These are phyloP conservation scores for Temnothorax rugatulus DNA, from an alignment of 2,888 invertebrate species.

Conservation along the genomic window DNA sequence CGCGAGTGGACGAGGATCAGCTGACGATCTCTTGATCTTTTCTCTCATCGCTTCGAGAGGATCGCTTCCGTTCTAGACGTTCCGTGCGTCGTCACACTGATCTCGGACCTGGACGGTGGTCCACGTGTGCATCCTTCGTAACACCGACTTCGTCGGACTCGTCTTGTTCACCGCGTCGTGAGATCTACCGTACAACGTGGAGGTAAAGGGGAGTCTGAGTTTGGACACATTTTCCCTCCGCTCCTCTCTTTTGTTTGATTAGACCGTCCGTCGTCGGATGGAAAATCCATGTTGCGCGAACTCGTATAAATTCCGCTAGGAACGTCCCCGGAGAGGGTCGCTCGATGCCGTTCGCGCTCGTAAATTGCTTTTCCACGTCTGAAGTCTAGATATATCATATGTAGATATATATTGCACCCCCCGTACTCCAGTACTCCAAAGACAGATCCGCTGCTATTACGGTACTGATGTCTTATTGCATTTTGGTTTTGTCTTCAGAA, in stretches of 20 bases:
- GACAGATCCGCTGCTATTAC: not conserved
- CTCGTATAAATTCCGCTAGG: conserved; percentile 3
- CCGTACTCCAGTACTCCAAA: not conserved
- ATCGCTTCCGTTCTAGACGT: not conserved
- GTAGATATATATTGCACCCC: not conserved
- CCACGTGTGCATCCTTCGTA: conserved; percentile 32
- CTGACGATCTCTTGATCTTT: not conserved
- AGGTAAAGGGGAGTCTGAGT: conserved; percentile 61
- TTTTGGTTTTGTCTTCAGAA: not conserved
- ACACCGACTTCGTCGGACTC: conserved; percentile 14
- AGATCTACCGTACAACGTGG: conserved; percentile 63
- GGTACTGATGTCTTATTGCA: not conserved
- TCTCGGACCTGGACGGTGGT: not conserved
- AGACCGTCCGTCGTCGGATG: conserved; percentile 6
- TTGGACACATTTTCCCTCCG: too few relatives aligned
- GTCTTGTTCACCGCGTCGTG: conserved; percentile 22
- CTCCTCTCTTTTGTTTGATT: conserved; percentile 2
- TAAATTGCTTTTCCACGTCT: conserved; percentile 35
- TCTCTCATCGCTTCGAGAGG: not conserved
- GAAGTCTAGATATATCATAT: not conserved
- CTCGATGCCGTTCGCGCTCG: conserved; percentile 28
- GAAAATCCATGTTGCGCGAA: conserved; percentile 43
- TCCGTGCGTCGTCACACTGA: not conserved
- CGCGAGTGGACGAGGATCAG: not conserved
- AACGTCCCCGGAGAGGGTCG: conserved; percentile 41